Percentiles rank a stretch among this genome's conserved stretches.
These are phyloP conservation scores for Linyphia triangularis DNA, from an alignment of 2,888 invertebrate genomes.

Conservation along the genomic window DNA sequence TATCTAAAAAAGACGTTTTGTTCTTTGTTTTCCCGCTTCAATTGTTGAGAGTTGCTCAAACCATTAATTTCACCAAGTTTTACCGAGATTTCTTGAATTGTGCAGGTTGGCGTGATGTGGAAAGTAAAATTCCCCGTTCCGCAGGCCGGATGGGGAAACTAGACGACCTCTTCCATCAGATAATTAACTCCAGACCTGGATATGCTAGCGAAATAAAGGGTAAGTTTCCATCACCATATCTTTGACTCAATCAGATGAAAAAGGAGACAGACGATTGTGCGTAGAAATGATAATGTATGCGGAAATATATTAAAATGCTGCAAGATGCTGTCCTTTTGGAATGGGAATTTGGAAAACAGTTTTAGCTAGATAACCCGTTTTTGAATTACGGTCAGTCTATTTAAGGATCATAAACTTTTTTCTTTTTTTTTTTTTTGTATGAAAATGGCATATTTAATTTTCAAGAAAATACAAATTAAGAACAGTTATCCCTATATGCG, in stretches of 20 bases:
- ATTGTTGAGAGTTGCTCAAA: neutral
- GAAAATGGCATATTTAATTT: too few species aligned
- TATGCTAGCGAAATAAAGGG: conserved; percentile 84
- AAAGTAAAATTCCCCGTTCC: conserved; percentile 86
- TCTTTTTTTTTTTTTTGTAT: too few species aligned
- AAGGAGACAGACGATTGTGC: neutral
- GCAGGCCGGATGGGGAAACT: conserved; percentile 87
- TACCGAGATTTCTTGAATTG: conserved; percentile 6
- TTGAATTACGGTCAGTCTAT: too few species aligned
- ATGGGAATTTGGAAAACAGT: neutral
- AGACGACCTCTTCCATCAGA: conserved; percentile 87
- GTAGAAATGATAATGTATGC: neutral
- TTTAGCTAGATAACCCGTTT: too few species aligned
- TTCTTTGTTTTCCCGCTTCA: too few species aligned
- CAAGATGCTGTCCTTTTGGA: neutral
- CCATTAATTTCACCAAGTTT: neutral
- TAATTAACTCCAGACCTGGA: conserved; percentile 84
- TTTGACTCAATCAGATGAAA: neutral
- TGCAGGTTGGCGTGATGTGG: conserved; percentile 91
- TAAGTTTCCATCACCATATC: conserved; percentile 51
- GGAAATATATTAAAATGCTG: neutral
- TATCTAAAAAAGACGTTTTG: too few species aligned
- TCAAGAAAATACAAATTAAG: too few species aligned
- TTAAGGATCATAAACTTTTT: too few species aligned
- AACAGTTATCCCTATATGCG: too few species aligned